These are phyloP conservation scores for Fissipunctia ypsillon DNA, from an alignment of 2,888 invertebrate species.

Conservation along the genomic window DNA sequence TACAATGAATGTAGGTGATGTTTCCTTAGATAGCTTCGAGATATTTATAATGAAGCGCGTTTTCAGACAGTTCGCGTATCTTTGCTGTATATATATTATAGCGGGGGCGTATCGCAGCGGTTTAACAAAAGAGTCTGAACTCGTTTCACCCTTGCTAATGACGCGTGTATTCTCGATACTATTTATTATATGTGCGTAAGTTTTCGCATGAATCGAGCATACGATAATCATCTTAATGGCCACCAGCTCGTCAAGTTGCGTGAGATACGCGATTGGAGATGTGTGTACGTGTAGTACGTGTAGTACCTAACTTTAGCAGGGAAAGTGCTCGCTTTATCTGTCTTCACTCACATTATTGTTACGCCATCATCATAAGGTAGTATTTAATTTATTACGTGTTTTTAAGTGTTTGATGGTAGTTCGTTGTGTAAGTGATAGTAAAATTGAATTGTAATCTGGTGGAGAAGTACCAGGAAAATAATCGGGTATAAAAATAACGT, in stretches of 20 bases:
- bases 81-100: slow-evolving; percentile 6
- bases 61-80: slow-evolving; percentile 36
- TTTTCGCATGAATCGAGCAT: slow-evolving; percentile 49
- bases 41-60: slow-evolving; percentile 40
- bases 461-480: slow-evolving; percentile 27
- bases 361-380: slow-evolving; percentile 43
- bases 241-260: slow-evolving; percentile 51
- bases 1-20: slow-evolving; percentile 56
- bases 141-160: slow-evolving; percentile 49
- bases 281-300: slow-evolving; percentile 6
- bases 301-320: slow-evolving; percentile 42
- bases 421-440: slow-evolving; percentile 44
- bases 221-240: slow-evolving; percentile 54
- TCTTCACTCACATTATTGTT: slow-evolving; percentile 46
- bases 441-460: slow-evolving; percentile 12
- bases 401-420: slow-evolving; percentile 21
- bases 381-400: slow-evolving; percentile 40
- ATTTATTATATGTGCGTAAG: slow-evolving; percentile 31
- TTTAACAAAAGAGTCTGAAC: slow-evolving; percentile 56
- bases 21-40: slow-evolving; percentile 49
- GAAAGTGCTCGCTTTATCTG: slow-evolving; percentile 53
- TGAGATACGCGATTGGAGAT: slow-evolving; percentile 47
- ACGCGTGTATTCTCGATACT: slow-evolving; percentile 39
- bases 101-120: slow-evolving; percentile 14
- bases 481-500: slow-evolving; percentile 24